Percentiles rank a stretch among this genome's conserved stretches.
Evolutionary conservation across 1,140 invertebrate species (phyloP).

Genomic region (Drosophila kohkoa): DNA sequence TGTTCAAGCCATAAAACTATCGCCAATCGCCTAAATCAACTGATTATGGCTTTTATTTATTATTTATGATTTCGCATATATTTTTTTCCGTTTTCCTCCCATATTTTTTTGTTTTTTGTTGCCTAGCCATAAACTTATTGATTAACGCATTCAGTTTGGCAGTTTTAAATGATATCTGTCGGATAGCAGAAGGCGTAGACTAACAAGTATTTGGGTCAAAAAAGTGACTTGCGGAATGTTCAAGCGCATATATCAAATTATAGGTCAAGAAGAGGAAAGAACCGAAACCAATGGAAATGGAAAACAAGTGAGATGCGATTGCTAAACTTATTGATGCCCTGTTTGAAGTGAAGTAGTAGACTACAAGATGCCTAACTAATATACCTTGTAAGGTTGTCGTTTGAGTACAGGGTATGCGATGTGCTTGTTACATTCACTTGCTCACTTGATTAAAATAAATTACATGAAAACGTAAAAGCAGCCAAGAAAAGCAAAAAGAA

Average conservation of each 20-base stretch:
- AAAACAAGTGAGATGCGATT: neutral
- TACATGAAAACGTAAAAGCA: constrained; percentile 27
- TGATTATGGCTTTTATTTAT: constrained; percentile 13
- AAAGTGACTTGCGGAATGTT: constrained; percentile 31
- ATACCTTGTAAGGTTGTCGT: neutral
- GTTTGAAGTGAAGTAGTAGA: neutral
- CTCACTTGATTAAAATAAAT: constrained; percentile 38
- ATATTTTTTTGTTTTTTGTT: neutral
- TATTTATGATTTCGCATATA: constrained; percentile 14
- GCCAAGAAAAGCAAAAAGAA: constrained; percentile 13
- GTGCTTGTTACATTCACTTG: constrained; percentile 30
- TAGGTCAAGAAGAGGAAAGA: constrained; percentile 10
- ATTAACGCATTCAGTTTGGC: constrained; percentile 3
- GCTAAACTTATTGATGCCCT: neutral
- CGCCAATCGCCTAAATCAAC: constrained; percentile 3
- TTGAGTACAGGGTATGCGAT: constrained; percentile 8
- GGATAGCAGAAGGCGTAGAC: constrained; percentile 4
- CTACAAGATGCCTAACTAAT: neutral
- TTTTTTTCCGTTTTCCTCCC: neutral
- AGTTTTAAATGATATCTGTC: neutral
- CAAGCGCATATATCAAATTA: constrained; percentile 20
- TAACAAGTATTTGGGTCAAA: constrained; percentile 23
- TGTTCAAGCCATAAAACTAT: constrained; percentile 14
- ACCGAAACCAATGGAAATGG: neutral
- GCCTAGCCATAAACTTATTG: neutral